These are phyloP conservation scores for Mesorhabditis belari DNA, from an alignment of 2,888 invertebrate genomes.

Conservation along the genomic window DNA sequence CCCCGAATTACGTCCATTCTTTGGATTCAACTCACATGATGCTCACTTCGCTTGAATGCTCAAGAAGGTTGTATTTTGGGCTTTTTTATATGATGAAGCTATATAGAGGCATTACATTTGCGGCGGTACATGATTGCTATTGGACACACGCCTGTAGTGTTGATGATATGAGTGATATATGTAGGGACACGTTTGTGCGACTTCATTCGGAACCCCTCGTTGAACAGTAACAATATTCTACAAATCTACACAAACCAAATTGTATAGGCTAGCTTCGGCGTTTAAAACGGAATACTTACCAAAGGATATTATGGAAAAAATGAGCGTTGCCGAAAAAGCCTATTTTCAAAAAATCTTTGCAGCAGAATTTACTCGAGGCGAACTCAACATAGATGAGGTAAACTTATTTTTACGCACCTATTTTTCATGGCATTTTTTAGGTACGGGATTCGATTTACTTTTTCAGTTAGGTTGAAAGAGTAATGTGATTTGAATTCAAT, in stretches of 20 bases:
- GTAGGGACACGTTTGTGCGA: conserved; percentile 94
- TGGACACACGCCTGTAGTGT: conserved; percentile 93
- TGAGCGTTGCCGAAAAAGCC: conserved; percentile 8
- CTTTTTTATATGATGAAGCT: conserved; percentile 46
- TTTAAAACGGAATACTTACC: conserved; percentile 18
- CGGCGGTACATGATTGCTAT: conserved; percentile 96
- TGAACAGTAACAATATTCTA: conserved; percentile 65
- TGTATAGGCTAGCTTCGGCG: background rate
- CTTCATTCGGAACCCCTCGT: conserved; percentile 87
- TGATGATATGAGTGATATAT: conserved; percentile 82
- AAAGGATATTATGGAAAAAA: conserved; percentile 6
- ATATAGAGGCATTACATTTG: conserved; percentile 72
- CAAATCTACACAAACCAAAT: background rate
- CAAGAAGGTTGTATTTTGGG: conserved; percentile 56
- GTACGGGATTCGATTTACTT: conserved; percentile 56
- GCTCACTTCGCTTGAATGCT: conserved; percentile 85
- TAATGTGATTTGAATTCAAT: no score
- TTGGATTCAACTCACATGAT: conserved; percentile 98
- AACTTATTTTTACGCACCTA: conserved; percentile 15
- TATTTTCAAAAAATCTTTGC: conserved; percentile 15
- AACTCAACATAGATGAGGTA: conserved; percentile 55
- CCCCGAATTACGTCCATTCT: conserved; percentile 97
- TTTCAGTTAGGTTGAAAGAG: conserved; percentile 59
- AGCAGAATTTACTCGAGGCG: conserved; percentile 46
- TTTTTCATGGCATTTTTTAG: background rate